Evolutionary conservation across 2,113 vertebrate genomes (phyloP).

Genomic region (Pedionomus torquatus): DNA sequence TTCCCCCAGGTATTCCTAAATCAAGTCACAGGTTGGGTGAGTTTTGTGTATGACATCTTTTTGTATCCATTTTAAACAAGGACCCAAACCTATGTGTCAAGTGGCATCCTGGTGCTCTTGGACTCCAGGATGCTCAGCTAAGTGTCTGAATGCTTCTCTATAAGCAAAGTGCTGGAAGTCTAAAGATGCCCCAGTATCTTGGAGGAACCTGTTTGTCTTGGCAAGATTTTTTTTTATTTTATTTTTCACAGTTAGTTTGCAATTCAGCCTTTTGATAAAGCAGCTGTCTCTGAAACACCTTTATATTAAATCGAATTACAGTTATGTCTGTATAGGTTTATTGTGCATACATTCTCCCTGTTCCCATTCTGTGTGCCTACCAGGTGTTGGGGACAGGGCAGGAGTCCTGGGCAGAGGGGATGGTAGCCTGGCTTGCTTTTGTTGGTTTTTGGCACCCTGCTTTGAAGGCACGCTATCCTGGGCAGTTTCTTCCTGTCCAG

Average conservation of each 20-base stretch:
- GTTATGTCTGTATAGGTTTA: not conserved
- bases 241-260: not conserved
- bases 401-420: rapidly evolving
- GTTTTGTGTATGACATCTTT: not conserved
- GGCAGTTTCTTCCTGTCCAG: not conserved
- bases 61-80: not conserved
- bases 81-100: rapidly evolving
- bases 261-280: not conserved
- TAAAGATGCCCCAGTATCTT: not conserved
- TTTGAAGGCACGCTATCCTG: not conserved
- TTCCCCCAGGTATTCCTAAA: not conserved
- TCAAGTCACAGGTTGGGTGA: not conserved
- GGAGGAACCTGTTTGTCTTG: not conserved
- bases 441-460: not conserved
- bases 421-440: not conserved
- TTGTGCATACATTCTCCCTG: not conserved
- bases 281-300: not conserved
- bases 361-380: not conserved
- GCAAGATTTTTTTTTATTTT: not conserved
- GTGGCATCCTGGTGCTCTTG: not conserved
- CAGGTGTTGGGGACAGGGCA: not conserved
- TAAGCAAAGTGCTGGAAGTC: not conserved
- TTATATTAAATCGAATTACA: not conserved
- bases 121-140: not conserved
- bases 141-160: not conserved